Evolutionary conservation across 2,113 vertebrate genomes (phyloP).

Genomic region (Chionodraco myersi): DNA sequence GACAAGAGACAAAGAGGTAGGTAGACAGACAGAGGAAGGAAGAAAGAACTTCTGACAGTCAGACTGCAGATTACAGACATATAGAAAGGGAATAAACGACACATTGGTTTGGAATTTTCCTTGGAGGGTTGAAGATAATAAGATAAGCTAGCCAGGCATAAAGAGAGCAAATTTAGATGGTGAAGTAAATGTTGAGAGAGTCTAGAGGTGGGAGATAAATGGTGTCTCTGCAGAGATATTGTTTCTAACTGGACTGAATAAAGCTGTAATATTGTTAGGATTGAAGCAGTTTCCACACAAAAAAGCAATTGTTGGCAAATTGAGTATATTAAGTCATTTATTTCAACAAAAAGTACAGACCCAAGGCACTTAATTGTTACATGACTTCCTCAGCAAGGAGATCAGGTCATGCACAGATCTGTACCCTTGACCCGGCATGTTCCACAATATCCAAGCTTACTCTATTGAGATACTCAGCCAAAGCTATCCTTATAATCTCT

Average conservation of each 20-base stretch:
- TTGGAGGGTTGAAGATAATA: constrained; percentile 53
- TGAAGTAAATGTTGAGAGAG: constrained; percentile 18
- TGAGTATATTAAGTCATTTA: not conserved
- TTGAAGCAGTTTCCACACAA: not conserved
- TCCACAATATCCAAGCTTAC: too few relatives aligned
- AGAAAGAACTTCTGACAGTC: constrained; percentile 16
- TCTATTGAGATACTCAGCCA: too few relatives aligned
- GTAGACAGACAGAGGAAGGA: not conserved
- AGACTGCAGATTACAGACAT: constrained; percentile 21
- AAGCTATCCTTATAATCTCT: too few relatives aligned
- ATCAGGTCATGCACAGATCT: not conserved
- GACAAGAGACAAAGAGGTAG: constrained; percentile 12
- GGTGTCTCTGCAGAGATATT: not conserved
- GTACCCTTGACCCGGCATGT: not conserved
- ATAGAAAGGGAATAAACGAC: constrained; percentile 35
- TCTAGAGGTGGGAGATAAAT: not conserved
- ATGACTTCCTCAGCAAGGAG: not conserved
- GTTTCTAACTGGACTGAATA: constrained; percentile 16
- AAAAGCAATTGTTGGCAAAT: not conserved
- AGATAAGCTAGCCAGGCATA: constrained; percentile 37
- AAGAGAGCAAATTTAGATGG: constrained; percentile 14
- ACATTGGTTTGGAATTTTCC: constrained; percentile 52
- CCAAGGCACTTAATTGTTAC: too few relatives aligned
- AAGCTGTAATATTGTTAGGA: constrained; percentile 15
- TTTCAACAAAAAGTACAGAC: not conserved